Conservation (phyloP, 2,113 vertebrate genomes). For the Mixornis gularis region DNA sequence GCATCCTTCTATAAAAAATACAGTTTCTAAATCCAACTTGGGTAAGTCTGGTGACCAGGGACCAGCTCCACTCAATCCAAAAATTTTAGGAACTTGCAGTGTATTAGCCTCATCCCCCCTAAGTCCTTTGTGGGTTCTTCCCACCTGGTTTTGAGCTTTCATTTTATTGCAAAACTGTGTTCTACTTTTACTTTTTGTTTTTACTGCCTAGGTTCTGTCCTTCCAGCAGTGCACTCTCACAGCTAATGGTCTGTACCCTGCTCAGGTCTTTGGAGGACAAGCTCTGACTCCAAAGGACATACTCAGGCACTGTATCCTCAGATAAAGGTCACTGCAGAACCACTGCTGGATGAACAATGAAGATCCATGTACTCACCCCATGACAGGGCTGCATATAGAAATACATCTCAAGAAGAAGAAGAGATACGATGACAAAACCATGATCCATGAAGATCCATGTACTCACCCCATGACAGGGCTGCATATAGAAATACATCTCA, state of each 20-base stretch:
- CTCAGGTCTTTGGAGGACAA: background rate
- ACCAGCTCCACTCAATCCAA: background rate
- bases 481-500: background rate
- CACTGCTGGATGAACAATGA: background rate
- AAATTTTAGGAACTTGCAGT: background rate
- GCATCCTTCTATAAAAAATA: background rate
- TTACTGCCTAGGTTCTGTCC: background rate
- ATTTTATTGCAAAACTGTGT: background rate
- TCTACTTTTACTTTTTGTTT: background rate
- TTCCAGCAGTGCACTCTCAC: background rate
- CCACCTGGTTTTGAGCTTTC: background rate
- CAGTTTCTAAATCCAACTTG: background rate
- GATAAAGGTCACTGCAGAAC: background rate
- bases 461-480: background rate
- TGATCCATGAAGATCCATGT: accelerated
- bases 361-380: background rate
- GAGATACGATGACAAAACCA: background rate
- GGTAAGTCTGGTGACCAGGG: background rate
- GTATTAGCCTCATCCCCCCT: background rate
- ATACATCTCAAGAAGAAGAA: background rate
- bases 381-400: background rate
- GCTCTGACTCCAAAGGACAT: background rate
- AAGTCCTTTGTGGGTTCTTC: background rate
- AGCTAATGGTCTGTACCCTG: background rate
- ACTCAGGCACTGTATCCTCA: background rate